phyloP scores from a whole-genome alignment of 2,888 invertebrate species.

The Orthonevra nobilis region DNA sequence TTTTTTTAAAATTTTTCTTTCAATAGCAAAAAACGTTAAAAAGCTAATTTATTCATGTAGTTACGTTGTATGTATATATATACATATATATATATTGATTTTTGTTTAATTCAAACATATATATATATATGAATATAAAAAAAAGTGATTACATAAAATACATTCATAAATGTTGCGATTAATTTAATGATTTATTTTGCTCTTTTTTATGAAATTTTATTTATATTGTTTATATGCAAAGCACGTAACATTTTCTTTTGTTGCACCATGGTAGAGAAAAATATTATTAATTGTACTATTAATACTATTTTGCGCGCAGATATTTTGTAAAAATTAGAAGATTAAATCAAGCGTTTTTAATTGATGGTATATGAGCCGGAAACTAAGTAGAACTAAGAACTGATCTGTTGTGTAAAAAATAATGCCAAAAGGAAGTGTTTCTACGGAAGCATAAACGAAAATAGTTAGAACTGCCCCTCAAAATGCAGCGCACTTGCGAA shows the following conservation, averaged over 20 bases:
- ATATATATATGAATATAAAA: slow-evolving; percentile 11
- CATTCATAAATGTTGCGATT: slow-evolving; percentile 53
- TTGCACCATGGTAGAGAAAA: slow-evolving; percentile 50
- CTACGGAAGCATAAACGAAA: too few relatives aligned
- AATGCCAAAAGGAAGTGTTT: too few relatives aligned
- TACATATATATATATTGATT: too few relatives aligned
- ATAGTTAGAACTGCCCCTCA: too few relatives aligned
- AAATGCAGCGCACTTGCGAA: too few relatives aligned
- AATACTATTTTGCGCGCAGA: slow-evolving; percentile 64
- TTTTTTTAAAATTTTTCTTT: slow-evolving; percentile 28
- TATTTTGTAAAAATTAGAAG: slow-evolving; percentile 45
- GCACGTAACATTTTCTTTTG: slow-evolving; percentile 36
- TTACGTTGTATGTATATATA: slow-evolving; percentile 37
- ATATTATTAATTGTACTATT: slow-evolving; percentile 46
- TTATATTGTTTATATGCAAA: slow-evolving; percentile 40
- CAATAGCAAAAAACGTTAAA: slow-evolving; percentile 67
- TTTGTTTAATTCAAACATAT: slow-evolving; percentile 30
- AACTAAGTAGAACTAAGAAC: too few relatives aligned
- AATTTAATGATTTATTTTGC: slow-evolving; percentile 23
- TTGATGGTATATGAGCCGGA: too few relatives aligned
- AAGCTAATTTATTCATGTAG: slow-evolving; percentile 61
- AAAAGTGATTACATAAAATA: slow-evolving; percentile 62
- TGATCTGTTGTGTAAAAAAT: too few relatives aligned
- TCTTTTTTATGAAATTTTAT: slow-evolving; percentile 5
- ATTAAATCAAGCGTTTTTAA: slow-evolving; percentile 23